Conservation (phyloP, 1,140 invertebrate genomes). For the Hormaphis cornu region DNA sequence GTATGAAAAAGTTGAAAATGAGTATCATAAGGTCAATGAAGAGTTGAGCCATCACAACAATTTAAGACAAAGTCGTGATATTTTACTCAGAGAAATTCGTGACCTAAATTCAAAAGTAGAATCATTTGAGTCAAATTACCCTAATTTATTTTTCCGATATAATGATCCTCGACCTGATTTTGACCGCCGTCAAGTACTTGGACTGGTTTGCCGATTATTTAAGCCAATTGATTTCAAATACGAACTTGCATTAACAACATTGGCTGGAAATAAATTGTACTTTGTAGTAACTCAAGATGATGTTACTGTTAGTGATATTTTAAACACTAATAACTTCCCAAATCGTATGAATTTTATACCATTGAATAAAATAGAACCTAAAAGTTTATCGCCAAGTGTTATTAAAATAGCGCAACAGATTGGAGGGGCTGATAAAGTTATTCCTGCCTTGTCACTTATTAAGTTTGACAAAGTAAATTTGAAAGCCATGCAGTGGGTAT, state of each 20-base stretch:
- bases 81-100: constrained; percentile 1
- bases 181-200: constrained; percentile 63
- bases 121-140: constrained; percentile 46
- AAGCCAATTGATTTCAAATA: constrained; percentile 60
- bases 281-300: constrained; percentile 88
- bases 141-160: constrained; percentile 64
- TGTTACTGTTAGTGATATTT: constrained; percentile 68
- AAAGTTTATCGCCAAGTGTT: constrained; percentile 51
- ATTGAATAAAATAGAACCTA: constrained; percentile 76
- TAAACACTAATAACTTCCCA: constrained; percentile 71
- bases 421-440: constrained; percentile 71
- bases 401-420: constrained; percentile 62
- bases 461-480: constrained; percentile 59
- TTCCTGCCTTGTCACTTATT: constrained; percentile 72
- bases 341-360: constrained; percentile 77
- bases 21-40: background rate
- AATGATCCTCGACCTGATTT: constrained; percentile 67
- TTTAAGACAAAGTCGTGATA: background rate
- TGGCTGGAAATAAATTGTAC: constrained; percentile 76
- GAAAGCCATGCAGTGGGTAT: constrained; percentile 79
- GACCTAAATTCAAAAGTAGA: background rate
- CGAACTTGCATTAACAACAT: constrained; percentile 73
- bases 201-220: constrained; percentile 68
- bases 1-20: constrained; percentile 10
- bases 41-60: background rate